Base-by-base conservation (phyloP, 2,888 invertebrate genomes). In the Anorthoa munda region DNA sequence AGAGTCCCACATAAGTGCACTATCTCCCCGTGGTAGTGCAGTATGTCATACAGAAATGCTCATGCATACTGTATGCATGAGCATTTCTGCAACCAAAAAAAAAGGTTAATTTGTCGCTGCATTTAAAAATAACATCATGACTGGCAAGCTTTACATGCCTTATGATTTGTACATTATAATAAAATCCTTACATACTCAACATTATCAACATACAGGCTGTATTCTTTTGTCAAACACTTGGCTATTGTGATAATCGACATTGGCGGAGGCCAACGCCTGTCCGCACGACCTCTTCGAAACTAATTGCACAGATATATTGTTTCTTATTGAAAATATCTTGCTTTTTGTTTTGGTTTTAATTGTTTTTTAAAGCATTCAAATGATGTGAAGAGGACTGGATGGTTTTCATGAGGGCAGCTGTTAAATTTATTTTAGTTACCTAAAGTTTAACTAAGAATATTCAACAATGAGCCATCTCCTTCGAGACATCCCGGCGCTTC, bases 231-330 rank as follows among this genome's bases (percentile, higher is more conserved):
- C 85, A 70, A 61, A 80, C 79, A 80, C 74, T 71, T 48, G 26
- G 79, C 84, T 78, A 87, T 89, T 89, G 89, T 90, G 88, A 84
- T 91, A 92, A 93, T 92, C 93, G 92, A 91, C 93, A 92, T 93
- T 93, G 93, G 81, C 39, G 77, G 87, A 92, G 93, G 92, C 91
- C 92, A 90, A 90, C 83, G 89, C 45, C 85, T 90, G 92, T 91
- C 89, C 91, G 87, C 67, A 70, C 87, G 92, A 93, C 93, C 93
- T 93, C 84, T 81, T 77, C 79, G 83, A 68, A 82, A 87, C 85
- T 86, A 90, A 90, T 90, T 84, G 85, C 75, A 72, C 81, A 71
- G 79, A 87, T 87, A 75, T 78, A 86, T 85, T 87, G 88, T 85
- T 80, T 86, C 77, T 74, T 76, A 67, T 81, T 81, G 71, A 72